Percentiles rank a stretch among this genome's conserved stretches.
These are phyloP conservation scores for Planococcus citri DNA, from an alignment of 1,140 invertebrate species.

Conservation along the genomic window DNA sequence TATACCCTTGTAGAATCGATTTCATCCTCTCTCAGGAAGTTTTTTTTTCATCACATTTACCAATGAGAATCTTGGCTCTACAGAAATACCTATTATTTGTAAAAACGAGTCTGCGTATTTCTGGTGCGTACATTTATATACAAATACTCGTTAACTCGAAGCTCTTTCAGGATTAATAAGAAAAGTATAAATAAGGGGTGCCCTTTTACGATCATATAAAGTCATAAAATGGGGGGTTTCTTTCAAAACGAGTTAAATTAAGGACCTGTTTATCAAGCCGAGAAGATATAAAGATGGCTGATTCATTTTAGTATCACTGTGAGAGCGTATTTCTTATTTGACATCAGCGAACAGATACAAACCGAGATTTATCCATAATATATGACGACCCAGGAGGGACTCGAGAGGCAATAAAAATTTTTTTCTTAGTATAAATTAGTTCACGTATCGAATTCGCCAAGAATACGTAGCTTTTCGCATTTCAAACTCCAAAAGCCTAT, in stretches of 20 bases:
- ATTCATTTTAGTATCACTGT: constrained; percentile 1
- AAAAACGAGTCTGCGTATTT: too few relatives aligned
- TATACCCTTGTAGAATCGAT: too few relatives aligned
- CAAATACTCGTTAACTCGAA: not conserved
- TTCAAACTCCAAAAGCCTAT: too few relatives aligned
- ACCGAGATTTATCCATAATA: not conserved
- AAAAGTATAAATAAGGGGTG: not conserved
- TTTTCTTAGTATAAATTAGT: not conserved
- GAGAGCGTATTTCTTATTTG: not conserved
- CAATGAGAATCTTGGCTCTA: too few relatives aligned
- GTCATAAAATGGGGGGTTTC: not conserved
- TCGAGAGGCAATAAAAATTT: not conserved
- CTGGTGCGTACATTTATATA: too few relatives aligned
- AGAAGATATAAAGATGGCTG: constrained; percentile 9
- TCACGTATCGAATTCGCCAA: not conserved
- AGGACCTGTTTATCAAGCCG: constrained; percentile 11
- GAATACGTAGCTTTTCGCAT: not conserved
- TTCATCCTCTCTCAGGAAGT: too few relatives aligned
- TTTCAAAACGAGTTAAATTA: not conserved
- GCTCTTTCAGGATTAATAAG: not conserved
- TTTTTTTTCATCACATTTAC: too few relatives aligned
- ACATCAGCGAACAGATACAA: not conserved
- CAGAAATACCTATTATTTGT: too few relatives aligned
- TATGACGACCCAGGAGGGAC: not conserved
- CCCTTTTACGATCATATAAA: constrained; percentile 6